Evolutionary conservation across 2,797 vertebrate genomes (phyloP).

Genomic region (Sebastes variabilis): DNA sequence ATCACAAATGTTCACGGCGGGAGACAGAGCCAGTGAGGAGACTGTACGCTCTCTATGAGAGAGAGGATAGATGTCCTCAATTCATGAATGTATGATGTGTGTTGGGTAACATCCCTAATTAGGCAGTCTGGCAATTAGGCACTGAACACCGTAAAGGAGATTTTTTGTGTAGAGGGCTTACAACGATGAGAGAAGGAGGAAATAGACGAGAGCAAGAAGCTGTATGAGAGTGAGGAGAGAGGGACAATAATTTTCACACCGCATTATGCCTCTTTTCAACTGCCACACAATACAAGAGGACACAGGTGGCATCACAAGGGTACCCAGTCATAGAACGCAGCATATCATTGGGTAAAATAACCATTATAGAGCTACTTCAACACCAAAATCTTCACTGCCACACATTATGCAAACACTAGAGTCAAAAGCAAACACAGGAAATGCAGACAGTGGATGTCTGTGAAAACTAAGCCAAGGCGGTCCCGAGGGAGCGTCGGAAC

Average conservation of each 20-base stretch:
- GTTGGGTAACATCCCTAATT: constrained; percentile 81
- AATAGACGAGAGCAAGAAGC: constrained; percentile 48
- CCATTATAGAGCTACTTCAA: constrained; percentile 59
- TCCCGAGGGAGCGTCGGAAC: constrained; percentile 50
- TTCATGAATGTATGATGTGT: constrained; percentile 81
- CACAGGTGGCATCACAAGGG: constrained; percentile 68
- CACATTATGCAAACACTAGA: constrained; percentile 60
- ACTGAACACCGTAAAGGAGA: constrained; percentile 68
- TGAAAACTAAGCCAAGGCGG: constrained; percentile 54
- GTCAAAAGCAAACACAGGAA: constrained; percentile 58
- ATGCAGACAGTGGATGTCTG: constrained; percentile 60
- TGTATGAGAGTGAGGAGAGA: constrained; percentile 35
- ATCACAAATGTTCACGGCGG: constrained; percentile 51
- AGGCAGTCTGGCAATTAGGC: constrained; percentile 79
- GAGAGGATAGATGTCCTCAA: constrained; percentile 75
- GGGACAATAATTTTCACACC: constrained; percentile 56
- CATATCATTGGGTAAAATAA: constrained; percentile 57
- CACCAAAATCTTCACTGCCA: constrained; percentile 31
- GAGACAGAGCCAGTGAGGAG: constrained; percentile 49
- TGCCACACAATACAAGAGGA: constrained; percentile 63
- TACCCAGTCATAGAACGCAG: constrained; percentile 44
- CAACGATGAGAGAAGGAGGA: constrained; percentile 53
- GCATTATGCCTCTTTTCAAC: constrained; percentile 59
- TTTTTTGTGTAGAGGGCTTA: constrained; percentile 64
- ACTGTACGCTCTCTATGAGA: constrained; percentile 65